Evolutionary conservation across 2,797 vertebrate genomes (phyloP).

Genomic region (Parambassis ranga): DNA sequence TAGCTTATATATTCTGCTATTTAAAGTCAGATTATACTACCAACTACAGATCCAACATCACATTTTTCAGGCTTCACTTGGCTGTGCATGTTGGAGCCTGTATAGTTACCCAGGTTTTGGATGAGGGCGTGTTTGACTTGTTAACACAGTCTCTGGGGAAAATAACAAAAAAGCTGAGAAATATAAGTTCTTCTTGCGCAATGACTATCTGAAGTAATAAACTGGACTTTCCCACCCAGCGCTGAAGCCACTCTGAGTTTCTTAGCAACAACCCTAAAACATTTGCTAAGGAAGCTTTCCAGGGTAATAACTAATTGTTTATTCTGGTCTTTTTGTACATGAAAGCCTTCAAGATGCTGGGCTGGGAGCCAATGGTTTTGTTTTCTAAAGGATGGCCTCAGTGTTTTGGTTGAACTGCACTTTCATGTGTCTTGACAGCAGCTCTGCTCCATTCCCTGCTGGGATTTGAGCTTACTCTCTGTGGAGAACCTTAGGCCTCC

Average conservation of each 20-base stretch:
- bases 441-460: constrained; percentile 22
- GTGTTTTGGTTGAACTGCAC: constrained; percentile 22
- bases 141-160: constrained; percentile 26
- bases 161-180: constrained; percentile 11
- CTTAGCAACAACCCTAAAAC: constrained; percentile 47
- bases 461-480: constrained; percentile 14
- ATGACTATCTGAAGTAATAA: constrained; percentile 5
- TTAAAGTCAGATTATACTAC: not conserved
- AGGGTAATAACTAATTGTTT: constrained; percentile 52
- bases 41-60: not conserved
- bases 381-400: constrained; percentile 33
- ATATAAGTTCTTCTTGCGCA: constrained; percentile 1
- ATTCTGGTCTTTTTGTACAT: constrained; percentile 39
- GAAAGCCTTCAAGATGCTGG: constrained; percentile 24
- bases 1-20: too few species aligned
- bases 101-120: not conserved
- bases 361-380: constrained; percentile 48
- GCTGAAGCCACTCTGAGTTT: constrained; percentile 7
- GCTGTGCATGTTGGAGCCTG: not conserved
- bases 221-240: constrained; percentile 46
- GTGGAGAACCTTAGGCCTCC: constrained; percentile 17
- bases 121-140: not conserved
- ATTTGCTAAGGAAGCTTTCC: constrained; percentile 34
- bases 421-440: constrained; percentile 28
- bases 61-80: not conserved